phyloP scores from a whole-genome alignment of 2,113 vertebrate species.

The Alligator sinensis region DNA sequence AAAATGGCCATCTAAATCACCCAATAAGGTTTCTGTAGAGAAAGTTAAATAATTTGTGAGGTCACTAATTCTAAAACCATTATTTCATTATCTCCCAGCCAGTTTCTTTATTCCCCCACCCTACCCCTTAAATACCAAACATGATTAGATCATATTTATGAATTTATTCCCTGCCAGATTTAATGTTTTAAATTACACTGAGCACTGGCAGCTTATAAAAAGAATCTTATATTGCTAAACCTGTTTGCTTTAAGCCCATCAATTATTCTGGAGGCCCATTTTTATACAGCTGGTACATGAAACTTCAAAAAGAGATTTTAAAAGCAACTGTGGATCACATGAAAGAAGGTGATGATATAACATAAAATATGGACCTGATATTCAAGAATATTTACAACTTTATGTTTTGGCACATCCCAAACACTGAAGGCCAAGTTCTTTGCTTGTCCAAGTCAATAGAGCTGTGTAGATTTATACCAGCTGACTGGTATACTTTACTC shows the following conservation, averaged over 20 bases:
- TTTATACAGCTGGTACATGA: slow-evolving; percentile 50
- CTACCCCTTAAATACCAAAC: slow-evolving; percentile 60
- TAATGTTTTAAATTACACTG: slow-evolving; percentile 69
- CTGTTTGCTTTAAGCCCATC: slow-evolving; percentile 66
- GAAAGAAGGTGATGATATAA: not conserved
- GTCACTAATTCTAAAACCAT: slow-evolving; percentile 69
- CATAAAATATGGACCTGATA: not conserved
- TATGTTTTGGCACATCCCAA: not conserved
- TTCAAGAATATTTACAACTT: not conserved
- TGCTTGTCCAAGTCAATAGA: not conserved
- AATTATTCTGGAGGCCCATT: slow-evolving; percentile 52
- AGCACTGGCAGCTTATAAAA: slow-evolving; percentile 68
- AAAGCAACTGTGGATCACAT: not conserved
- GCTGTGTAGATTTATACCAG: not conserved
- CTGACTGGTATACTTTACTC: not conserved
- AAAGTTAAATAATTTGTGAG: slow-evolving; percentile 59
- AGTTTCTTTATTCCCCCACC: slow-evolving; percentile 22
- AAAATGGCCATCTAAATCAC: slow-evolving; percentile 40
- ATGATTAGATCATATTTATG: slow-evolving; percentile 74
- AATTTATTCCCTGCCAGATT: slow-evolving; percentile 56
- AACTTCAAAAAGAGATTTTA: slow-evolving; percentile 40
- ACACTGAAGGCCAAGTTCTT: not conserved
- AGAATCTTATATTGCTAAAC: slow-evolving; percentile 68
- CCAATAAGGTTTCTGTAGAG: slow-evolving; percentile 61
- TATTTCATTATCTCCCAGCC: slow-evolving; percentile 42